Percentiles rank a stretch among this genome's conserved stretches.
These are phyloP conservation scores for Nomada lathburiana DNA, from an alignment of 2,888 invertebrate species.

Conservation along the genomic window DNA sequence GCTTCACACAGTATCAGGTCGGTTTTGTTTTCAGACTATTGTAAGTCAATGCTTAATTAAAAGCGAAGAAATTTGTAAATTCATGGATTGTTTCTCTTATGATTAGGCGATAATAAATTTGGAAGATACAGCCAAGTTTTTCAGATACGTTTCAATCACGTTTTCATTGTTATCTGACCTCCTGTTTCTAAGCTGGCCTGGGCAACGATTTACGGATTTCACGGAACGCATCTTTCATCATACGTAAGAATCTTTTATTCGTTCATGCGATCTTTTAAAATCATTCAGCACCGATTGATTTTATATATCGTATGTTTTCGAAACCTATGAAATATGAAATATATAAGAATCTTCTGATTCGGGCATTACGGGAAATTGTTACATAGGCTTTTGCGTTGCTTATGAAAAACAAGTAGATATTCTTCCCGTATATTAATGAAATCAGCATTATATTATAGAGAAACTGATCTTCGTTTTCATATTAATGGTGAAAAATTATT, in stretches of 20 bases:
- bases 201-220: conserved; percentile 69
- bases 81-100: not conserved
- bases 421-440: no score
- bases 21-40: not conserved
- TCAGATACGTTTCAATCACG: conserved; percentile 70
- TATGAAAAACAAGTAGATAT: no score
- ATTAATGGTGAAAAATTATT: not conserved
- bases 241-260: conserved; percentile 61
- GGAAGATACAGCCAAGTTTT: conserved; percentile 51
- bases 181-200: conserved; percentile 71
- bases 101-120: conserved; percentile 35
- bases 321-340: no score
- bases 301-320: no score
- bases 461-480: not conserved
- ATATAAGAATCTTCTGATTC: no score
- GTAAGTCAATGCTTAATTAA: no score
- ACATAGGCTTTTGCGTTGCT: no score
- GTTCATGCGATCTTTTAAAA: no score
- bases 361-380: no score
- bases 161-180: conserved; percentile 62
- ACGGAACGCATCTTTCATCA: conserved; percentile 63
- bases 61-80: not conserved
- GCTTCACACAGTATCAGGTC: conserved; percentile 75
- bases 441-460: no score
- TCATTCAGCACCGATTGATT: no score